Conservation (phyloP, 2,888 invertebrate species). For the Nomada ferruginata region DNA sequence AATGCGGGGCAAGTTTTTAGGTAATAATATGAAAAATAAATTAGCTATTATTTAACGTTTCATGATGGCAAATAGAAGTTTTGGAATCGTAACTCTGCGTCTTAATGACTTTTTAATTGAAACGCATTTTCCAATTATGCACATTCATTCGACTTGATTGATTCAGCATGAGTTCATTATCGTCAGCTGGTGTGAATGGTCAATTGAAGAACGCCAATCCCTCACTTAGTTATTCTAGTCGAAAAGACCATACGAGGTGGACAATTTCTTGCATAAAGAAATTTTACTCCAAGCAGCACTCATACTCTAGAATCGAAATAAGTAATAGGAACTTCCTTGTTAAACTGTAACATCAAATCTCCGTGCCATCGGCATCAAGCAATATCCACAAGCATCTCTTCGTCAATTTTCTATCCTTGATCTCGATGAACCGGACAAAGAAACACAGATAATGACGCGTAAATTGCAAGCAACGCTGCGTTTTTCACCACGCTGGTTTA, state of each 20-base stretch:
- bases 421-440: background rate
- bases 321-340: too few relatives aligned
- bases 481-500: constrained; percentile 8
- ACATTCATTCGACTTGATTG: constrained; percentile 64
- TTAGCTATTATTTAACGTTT: background rate
- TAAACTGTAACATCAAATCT: too few relatives aligned
- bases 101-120: constrained; percentile 34
- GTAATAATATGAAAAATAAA: background rate
- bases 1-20: background rate
- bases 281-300: too few relatives aligned
- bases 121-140: constrained; percentile 21
- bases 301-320: background rate
- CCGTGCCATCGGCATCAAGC: too few relatives aligned
- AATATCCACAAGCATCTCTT: background rate
- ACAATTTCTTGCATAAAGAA: background rate
- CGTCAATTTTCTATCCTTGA: background rate
- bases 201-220: constrained; percentile 62
- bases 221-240: constrained; percentile 59
- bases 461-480: background rate
- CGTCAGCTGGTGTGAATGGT: constrained; percentile 74
- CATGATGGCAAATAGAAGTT: background rate
- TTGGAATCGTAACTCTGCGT: background rate
- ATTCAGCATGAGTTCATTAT: constrained; percentile 70
- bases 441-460: background rate
- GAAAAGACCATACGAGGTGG: constrained; percentile 3